These are phyloP conservation scores for Phengaris alcon DNA, from an alignment of 2,888 invertebrate species.

Conservation along the genomic window DNA sequence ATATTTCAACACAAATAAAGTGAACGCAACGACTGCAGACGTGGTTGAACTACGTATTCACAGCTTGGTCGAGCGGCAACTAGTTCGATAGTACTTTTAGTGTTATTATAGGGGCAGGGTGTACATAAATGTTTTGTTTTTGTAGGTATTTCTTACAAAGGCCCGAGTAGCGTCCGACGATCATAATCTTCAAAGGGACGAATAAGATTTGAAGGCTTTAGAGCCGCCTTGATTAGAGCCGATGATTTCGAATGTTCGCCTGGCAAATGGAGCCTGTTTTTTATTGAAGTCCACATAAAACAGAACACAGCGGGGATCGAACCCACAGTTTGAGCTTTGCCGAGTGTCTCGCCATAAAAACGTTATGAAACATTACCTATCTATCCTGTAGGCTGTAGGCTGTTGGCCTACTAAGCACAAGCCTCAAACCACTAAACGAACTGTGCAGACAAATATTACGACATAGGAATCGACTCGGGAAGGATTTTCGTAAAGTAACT, in stretches of 20 bases:
- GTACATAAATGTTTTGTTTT: background rate
- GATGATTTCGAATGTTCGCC: background rate
- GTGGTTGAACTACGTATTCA: too few species aligned
- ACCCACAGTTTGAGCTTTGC: background rate
- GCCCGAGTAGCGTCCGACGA: background rate
- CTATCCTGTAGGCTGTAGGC: too few species aligned
- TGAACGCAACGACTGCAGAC: too few species aligned
- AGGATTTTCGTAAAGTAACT: too few species aligned
- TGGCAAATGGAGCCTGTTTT: background rate
- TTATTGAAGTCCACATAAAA: background rate
- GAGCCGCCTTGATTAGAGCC: background rate
- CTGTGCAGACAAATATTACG: too few species aligned
- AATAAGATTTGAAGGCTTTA: background rate
- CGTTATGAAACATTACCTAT: background rate
- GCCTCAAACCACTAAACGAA: too few species aligned
- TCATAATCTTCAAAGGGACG: background rate
- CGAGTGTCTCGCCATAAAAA: background rate
- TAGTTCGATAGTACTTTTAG: background rate
- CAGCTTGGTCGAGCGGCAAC: too few species aligned
- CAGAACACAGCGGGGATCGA: background rate
- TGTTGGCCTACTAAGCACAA: too few species aligned
- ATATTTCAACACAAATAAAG: too few species aligned
- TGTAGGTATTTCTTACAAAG: background rate
- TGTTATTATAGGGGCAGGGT: background rate
- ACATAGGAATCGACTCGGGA: too few species aligned